A percentile compares a stretch with the other conserved stretches of the same genome.
Conservation (phyloP, 2,797 vertebrate genomes). For the Lates japonicus region DNA sequence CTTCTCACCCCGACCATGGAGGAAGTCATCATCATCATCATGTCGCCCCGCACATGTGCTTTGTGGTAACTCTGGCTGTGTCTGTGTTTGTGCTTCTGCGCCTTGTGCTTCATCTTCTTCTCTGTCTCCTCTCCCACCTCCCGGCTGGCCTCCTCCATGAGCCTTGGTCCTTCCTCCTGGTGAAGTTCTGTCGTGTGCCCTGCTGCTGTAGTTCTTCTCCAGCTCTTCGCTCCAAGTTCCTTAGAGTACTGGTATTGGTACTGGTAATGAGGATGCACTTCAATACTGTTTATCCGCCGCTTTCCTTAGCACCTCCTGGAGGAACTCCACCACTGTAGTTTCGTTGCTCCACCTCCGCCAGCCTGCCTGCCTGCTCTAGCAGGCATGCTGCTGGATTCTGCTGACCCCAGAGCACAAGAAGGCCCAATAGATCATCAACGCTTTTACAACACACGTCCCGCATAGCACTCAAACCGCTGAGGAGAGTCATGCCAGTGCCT, state of each 20-base stretch:
- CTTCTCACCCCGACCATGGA: slow-evolving; percentile 96
- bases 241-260: slow-evolving; percentile 81
- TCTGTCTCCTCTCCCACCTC: slow-evolving; percentile 73
- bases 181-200: slow-evolving; percentile 15
- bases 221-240: slow-evolving; percentile 81
- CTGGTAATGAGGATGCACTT: slow-evolving; percentile 62
- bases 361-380: slow-evolving; percentile 81
- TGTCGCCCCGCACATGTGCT: slow-evolving; percentile 86
- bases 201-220: slow-evolving; percentile 72
- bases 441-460: slow-evolving; percentile 85
- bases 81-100: slow-evolving; percentile 68
- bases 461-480: slow-evolving; percentile 85
- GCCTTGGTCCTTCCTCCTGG: slow-evolving; percentile 22
- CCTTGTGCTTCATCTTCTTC: slow-evolving; percentile 61
- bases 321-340: slow-evolving; percentile 84
- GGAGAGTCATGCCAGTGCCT: slow-evolving; percentile 81
- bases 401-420: slow-evolving; percentile 90
- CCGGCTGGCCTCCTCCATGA: slow-evolving; percentile 72
- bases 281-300: too few relatives aligned
- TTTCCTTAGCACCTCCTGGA: slow-evolving; percentile 81
- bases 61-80: slow-evolving; percentile 74
- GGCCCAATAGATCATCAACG: slow-evolving; percentile 88
- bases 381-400: slow-evolving; percentile 86
- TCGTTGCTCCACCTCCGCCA: slow-evolving; percentile 78
- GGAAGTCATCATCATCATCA: slow-evolving; percentile 97